Percentiles rank a stretch among this genome's conserved stretches.
Conservation (phyloP, 2,113 vertebrate genomes). For the rat (Rattus norvegicus) region DNA sequence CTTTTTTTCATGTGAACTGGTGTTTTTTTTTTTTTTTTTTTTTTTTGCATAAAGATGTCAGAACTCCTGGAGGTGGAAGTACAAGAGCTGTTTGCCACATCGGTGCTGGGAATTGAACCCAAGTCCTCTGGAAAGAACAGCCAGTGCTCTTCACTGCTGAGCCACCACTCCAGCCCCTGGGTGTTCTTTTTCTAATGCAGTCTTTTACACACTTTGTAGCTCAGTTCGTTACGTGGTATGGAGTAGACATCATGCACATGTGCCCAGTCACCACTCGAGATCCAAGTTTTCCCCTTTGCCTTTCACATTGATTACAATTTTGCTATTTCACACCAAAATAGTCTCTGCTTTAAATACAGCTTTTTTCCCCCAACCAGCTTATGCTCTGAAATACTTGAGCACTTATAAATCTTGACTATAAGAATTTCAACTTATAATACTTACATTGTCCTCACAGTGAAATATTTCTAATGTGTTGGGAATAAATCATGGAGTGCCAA, state of each 20-base stretch:
- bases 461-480: background rate
- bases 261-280: background rate
- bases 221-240: background rate
- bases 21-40: background rate
- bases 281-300: background rate
- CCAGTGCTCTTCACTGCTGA: background rate
- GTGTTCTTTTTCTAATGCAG: background rate
- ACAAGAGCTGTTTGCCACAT: background rate
- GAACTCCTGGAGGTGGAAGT: background rate
- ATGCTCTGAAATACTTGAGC: conserved; percentile 22
- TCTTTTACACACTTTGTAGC: background rate
- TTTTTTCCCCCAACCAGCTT: background rate
- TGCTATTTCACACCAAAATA: conserved; percentile 39
- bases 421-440: background rate
- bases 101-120: background rate
- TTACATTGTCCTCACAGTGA: background rate
- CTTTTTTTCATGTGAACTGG: background rate
- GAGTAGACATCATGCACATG: background rate
- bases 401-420: conserved; percentile 4
- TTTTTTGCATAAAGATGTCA: background rate
- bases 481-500: background rate
- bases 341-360: background rate
- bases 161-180: background rate
- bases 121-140: background rate
- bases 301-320: conserved; percentile 39